A percentile compares a stretch with the other conserved stretches of the same genome.
Conservation (phyloP, 2,797 vertebrate genomes). For the Malurus leucopterus region DNA sequence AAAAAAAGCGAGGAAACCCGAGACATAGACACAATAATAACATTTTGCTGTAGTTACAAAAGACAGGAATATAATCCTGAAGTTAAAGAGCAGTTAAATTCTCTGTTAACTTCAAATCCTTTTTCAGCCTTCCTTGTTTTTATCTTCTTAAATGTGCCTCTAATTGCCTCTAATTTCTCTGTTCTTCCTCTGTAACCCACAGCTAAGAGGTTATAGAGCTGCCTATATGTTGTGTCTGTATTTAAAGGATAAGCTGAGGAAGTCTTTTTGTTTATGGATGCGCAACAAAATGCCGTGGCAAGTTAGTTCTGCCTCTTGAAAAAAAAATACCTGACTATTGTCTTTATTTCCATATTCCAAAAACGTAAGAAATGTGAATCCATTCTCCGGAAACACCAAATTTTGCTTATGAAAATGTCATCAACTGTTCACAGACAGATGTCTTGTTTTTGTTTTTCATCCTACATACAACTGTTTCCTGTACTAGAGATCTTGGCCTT, state of each 20-base stretch:
- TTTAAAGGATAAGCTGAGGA: not conserved
- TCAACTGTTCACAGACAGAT: not conserved
- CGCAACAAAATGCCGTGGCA: not conserved
- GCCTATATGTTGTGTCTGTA: fast-evolving
- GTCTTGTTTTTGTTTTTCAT: not conserved
- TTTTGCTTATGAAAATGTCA: not conserved
- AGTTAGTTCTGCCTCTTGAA: not conserved
- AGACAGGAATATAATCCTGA: not conserved
- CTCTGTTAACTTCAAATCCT: not conserved
- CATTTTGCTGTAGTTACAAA: not conserved
- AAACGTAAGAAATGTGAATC: not conserved
- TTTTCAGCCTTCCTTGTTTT: not conserved
- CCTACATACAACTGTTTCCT: not conserved
- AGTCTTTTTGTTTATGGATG: not conserved
- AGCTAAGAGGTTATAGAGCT: not conserved
- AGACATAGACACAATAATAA: not conserved
- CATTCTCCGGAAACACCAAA: not conserved
- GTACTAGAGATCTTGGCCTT: not conserved
- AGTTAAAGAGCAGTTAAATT: too few relatives aligned
- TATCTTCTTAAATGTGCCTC: not conserved
- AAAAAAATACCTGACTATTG: not conserved
- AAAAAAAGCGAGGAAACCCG: fast-evolving
- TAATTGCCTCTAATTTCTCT: not conserved
- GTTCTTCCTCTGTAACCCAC: not conserved
- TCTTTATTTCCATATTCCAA: not conserved